Conservation (phyloP, 1,140 invertebrate species). For the Solen grandis region DNA sequence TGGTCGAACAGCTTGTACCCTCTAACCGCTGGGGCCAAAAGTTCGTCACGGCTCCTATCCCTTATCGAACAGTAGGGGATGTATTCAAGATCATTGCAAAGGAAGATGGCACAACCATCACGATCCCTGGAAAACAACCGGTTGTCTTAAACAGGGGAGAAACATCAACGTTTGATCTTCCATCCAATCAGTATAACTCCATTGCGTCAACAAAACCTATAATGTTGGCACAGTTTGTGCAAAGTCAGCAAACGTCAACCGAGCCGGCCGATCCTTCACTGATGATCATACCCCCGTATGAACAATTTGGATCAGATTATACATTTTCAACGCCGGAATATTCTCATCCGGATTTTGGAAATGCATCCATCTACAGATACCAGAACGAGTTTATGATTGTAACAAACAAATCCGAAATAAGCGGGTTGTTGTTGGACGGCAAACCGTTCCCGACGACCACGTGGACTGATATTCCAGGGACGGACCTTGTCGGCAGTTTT, state of each 20-base stretch:
- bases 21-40: conserved; percentile 69
- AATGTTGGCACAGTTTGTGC: conserved; percentile 59
- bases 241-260: conserved; percentile 38
- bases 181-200: conserved; percentile 39
- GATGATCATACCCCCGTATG: conserved; percentile 58
- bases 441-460: conserved; percentile 50
- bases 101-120: conserved; percentile 55
- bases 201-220: conserved; percentile 55
- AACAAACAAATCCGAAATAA: conserved; percentile 46
- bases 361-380: conserved; percentile 35
- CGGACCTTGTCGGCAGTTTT: conserved; percentile 45
- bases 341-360: conserved; percentile 45
- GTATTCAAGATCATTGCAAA: conserved; percentile 61
- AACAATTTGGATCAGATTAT: conserved; percentile 59
- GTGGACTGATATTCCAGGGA: conserved; percentile 56
- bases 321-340: conserved; percentile 61
- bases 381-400: conserved; percentile 61
- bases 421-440: conserved; percentile 59
- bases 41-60: conserved; percentile 65
- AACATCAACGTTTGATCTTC: conserved; percentile 22
- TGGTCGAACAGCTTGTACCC: conserved; percentile 71
- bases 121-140: conserved; percentile 42
- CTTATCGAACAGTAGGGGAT: conserved; percentile 62
- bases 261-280: conserved; percentile 65
- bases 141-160: conserved; percentile 47